Evolutionary conservation across 2,113 vertebrate species (phyloP), one percentile per base, ranked within the genome.

Genomic region (Cisticola juncidis): DNA sequence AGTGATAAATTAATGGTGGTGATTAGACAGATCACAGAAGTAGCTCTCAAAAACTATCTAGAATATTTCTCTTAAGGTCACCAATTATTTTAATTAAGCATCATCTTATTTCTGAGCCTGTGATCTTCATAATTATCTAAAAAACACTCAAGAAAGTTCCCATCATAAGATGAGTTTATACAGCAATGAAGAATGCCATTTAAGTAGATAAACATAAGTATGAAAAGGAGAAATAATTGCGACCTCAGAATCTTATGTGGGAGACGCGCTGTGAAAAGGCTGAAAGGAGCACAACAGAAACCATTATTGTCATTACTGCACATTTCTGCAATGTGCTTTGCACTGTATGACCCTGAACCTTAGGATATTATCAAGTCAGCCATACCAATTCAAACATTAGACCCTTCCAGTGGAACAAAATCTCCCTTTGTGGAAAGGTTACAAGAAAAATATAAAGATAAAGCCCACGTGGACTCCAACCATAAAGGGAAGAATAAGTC

Each of bases 341-440:
- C 35, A 42, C 62, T 70, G 38, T 23, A 35, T 54, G 71, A 91
- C 90, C 71, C 79, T 93, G 60, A 95, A 83, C 64, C 62, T 44
- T 60, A 40, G 71, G 65, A 76, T 76, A 88, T 60, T 90, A 79
- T 83, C 54, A 76, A 79, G 80, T 53, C 65, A 92, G 76, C 56
- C 56, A 61, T 54, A 93, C 47, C 61, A 94, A 91, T 65, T 74
- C 86, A 50, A 92, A 64, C 14, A 1, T 53, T 62, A 91, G 62
- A 66, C 79, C 58, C 88, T 88, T 91, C 65, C 38, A 85, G 20
- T 47, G 57, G 88, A 93, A 90, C n/a, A 93, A 86, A 95, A 88
- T 90, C 85, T 90, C 79, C 50, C 79, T 90, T 78, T 94, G 92
- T 86, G 73, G 65, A 95, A 92, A 86, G 29, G 54, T 91, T 92